phyloP scores from a whole-genome alignment of 2,797 vertebrate genomes.

The Macropus fuliginosus region DNA sequence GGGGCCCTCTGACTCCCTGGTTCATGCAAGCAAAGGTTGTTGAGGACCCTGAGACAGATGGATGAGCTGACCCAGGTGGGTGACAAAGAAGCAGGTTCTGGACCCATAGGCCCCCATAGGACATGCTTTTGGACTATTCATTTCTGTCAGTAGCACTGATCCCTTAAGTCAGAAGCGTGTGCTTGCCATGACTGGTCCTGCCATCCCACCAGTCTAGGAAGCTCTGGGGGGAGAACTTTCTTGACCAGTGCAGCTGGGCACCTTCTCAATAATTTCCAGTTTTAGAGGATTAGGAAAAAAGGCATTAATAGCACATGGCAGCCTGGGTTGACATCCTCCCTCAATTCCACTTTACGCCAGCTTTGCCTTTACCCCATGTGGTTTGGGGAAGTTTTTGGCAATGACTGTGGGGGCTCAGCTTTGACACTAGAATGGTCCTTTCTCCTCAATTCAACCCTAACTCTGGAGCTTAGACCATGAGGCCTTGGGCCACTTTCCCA shows the following conservation, averaged over 20 bases:
- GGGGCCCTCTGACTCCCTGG: neutral
- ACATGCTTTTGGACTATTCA: neutral
- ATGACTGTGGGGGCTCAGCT: neutral
- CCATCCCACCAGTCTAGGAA: neutral
- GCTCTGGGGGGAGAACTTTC: neutral
- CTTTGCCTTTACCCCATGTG: neutral
- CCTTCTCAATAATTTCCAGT: neutral
- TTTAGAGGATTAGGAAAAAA: neutral
- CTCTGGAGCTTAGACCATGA: neutral
- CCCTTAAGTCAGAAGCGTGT: neutral
- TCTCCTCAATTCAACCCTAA: neutral
- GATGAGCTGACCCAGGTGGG: neutral
- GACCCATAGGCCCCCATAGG: neutral
- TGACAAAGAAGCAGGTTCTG: neutral
- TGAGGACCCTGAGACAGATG: neutral
- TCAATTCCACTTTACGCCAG: neutral
- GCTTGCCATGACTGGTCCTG: neutral
- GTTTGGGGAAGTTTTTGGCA: neutral
- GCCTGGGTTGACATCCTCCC: neutral
- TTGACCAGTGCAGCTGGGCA: neutral
- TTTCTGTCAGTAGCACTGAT: neutral
- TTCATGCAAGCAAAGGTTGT: neutral
- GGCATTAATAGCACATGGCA: neutral
- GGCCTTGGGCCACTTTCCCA: neutral
- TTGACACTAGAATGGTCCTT: neutral